phyloP scores from a whole-genome alignment of 53 echinoderm and acorn worm genomes.

The Zoroaster sp. region DNA sequence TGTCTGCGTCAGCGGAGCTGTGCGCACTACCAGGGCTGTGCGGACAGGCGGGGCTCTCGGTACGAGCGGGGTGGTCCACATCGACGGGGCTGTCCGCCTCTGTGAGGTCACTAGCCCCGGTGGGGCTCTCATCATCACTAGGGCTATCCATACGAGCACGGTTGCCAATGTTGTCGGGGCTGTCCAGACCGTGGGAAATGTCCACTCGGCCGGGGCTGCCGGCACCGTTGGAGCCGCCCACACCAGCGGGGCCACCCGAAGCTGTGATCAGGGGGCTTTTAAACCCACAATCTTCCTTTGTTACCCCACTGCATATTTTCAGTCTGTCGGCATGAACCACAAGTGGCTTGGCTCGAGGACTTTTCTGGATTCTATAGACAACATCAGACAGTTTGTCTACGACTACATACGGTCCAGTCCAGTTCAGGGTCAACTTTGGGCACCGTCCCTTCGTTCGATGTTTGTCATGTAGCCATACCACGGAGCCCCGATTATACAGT shows the following conservation, averaged over 20 bases:
- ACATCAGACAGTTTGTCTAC: background rate
- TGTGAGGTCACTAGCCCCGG: too few species aligned
- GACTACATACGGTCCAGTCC: background rate
- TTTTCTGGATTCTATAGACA: background rate
- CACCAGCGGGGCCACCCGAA: background rate
- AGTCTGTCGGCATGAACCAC: constrained; percentile 6
- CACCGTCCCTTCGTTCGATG: too few species aligned
- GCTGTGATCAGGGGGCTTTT: background rate
- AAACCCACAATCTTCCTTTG: background rate
- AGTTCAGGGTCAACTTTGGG: too few species aligned
- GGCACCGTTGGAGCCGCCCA: too few species aligned
- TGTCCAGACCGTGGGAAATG: too few species aligned
- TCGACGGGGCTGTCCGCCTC: too few species aligned
- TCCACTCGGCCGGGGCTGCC: too few species aligned
- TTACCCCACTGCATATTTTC: constrained; percentile 27
- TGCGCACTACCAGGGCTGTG: background rate
- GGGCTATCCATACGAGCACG: too few species aligned
- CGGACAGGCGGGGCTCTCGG: background rate
- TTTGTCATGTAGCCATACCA: background rate
- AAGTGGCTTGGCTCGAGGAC: constrained; percentile 3
- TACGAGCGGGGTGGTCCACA: too few species aligned
- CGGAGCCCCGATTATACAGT: background rate
- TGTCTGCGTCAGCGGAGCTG: background rate
- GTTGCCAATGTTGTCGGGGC: too few species aligned
- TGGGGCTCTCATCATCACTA: too few species aligned